phyloP scores from a whole-genome alignment of 2,113 vertebrate species.

The Pipa parva region DNA sequence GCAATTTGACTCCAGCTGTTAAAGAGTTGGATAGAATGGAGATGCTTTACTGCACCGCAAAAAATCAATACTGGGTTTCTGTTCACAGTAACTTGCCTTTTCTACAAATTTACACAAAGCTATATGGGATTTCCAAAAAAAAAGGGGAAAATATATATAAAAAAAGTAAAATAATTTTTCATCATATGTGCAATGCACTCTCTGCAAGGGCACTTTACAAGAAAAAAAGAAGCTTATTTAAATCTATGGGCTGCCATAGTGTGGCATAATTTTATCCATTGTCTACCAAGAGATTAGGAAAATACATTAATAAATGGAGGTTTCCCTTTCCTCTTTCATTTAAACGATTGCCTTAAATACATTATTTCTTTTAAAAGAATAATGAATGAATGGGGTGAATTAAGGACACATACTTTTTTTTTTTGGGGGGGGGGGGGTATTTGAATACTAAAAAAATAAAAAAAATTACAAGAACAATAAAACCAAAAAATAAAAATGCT shows the following conservation, averaged over 20 bases:
- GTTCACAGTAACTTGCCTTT: conserved; percentile 83
- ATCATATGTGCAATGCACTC: neutral
- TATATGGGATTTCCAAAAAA: conserved; percentile 54
- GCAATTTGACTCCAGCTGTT: conserved; percentile 99
- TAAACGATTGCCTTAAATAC: too few relatives aligned
- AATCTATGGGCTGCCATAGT: neutral
- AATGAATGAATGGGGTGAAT: too few relatives aligned
- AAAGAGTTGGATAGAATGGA: conserved; percentile 87
- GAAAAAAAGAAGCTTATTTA: conserved; percentile 12
- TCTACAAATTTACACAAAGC: conserved; percentile 65
- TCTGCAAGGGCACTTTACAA: neutral
- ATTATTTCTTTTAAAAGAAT: too few relatives aligned
- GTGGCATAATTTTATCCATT: conserved; percentile 10
- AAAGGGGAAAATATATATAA: conserved; percentile 24
- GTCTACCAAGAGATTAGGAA: neutral
- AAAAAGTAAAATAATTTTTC: conserved; percentile 9
- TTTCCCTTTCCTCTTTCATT: too few relatives aligned
- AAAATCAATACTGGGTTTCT: conserved; percentile 93
- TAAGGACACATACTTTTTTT: too few relatives aligned
- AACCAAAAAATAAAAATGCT: too few relatives aligned
- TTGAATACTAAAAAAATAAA: too few relatives aligned
- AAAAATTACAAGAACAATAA: too few relatives aligned
- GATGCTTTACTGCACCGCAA: conserved; percentile 81
- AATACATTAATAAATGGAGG: conserved; percentile 28
- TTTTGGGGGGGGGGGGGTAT: too few relatives aligned